Evolutionary conservation across 1,140 invertebrate genomes (phyloP).

Genomic region (Platyscapa corneri): DNA sequence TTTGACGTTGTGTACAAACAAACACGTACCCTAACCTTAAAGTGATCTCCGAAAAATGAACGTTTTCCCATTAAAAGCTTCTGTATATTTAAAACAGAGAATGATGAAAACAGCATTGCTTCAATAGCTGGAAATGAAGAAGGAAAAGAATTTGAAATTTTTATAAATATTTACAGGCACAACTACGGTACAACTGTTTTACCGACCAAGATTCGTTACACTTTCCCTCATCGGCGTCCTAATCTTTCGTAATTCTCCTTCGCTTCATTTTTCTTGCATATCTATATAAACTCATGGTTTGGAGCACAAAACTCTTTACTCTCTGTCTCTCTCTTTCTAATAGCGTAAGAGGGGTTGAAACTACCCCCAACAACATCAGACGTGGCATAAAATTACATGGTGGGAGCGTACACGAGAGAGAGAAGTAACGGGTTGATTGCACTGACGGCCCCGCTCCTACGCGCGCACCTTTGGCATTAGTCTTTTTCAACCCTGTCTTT

Average conservation of each 20-base stretch:
- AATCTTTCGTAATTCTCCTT: constrained; percentile 63
- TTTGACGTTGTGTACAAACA: background rate
- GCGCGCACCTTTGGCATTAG: constrained; percentile 55
- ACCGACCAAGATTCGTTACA: constrained; percentile 64
- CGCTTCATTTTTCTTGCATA: constrained; percentile 44
- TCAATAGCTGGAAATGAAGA: background rate
- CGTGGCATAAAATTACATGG: background rate
- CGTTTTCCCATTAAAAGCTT: background rate
- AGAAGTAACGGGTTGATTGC: constrained; percentile 71
- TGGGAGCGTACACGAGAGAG: background rate
- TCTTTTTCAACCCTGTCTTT: constrained; percentile 57
- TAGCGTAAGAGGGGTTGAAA: constrained; percentile 4
- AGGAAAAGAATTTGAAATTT: background rate
- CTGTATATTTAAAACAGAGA: too few species aligned
- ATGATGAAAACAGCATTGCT: too few species aligned
- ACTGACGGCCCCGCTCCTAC: constrained; percentile 64
- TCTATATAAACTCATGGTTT: constrained; percentile 38
- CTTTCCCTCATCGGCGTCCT: constrained; percentile 57
- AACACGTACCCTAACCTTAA: background rate
- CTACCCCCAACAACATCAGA: constrained; percentile 8
- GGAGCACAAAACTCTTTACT: constrained; percentile 48
- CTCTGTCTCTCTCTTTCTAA: background rate
- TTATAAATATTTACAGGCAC: background rate
- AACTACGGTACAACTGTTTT: constrained; percentile 58
- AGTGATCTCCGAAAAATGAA: background rate